These are phyloP conservation scores for Sinhomidia bicolor DNA, from an alignment of 2,888 invertebrate species.

Conservation along the genomic window DNA sequence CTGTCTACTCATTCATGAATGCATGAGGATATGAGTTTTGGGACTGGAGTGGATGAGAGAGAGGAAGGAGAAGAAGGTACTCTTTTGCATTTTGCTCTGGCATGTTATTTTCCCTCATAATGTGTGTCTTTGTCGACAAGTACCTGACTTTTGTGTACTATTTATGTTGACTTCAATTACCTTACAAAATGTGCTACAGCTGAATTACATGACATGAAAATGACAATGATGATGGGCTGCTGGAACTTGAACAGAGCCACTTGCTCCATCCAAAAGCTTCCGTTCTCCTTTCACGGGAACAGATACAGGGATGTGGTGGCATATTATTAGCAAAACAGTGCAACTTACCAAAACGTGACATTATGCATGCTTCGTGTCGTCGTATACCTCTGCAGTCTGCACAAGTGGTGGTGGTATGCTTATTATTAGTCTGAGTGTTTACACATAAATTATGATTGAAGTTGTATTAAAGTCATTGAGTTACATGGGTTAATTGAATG, in stretches of 20 bases:
- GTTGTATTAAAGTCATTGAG: too few species aligned
- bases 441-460: too few species aligned
- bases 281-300: neutral
- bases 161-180: conserved; percentile 59
- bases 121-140: conserved; percentile 42
- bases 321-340: too few species aligned
- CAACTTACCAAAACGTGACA: neutral
- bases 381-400: neutral
- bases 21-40: conserved; percentile 6
- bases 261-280: too few species aligned
- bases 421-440: too few species aligned
- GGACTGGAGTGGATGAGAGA: neutral
- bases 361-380: neutral
- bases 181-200: conserved; percentile 49
- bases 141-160: conserved; percentile 50
- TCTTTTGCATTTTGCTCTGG: neutral
- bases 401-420: too few species aligned
- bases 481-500: neutral
- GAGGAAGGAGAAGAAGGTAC: neutral
- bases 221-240: conserved; percentile 23
- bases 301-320: too few species aligned
- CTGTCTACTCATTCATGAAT: conserved; percentile 50
- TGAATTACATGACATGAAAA: conserved; percentile 37
- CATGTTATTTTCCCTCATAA: neutral
- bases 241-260: too few species aligned